These are phyloP conservation scores for Leptothorax acervorum DNA, from an alignment of 2,888 invertebrate species.

Conservation along the genomic window DNA sequence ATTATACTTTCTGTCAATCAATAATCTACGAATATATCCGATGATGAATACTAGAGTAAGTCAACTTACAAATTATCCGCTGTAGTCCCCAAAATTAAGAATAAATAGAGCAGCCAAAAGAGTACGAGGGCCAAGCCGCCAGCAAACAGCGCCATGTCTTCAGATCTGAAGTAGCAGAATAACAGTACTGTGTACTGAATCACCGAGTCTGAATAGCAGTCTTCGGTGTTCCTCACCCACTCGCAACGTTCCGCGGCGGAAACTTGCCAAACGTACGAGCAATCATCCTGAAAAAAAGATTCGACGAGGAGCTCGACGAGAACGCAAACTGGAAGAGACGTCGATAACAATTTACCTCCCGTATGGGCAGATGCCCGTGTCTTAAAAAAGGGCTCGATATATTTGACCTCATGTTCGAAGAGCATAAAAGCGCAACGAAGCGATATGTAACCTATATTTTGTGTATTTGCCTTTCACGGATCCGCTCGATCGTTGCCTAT, in stretches of 20 bases:
- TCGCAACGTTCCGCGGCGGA: slow-evolving; percentile 80
- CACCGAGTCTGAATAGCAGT: slow-evolving; percentile 79
- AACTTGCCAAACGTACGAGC: slow-evolving; percentile 83
- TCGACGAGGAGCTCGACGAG: slow-evolving; percentile 30
- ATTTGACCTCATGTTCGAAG: slow-evolving; percentile 51
- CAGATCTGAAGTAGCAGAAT: slow-evolving; percentile 83
- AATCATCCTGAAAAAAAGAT: slow-evolving; percentile 79
- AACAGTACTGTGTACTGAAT: slow-evolving; percentile 83
- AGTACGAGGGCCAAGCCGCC: slow-evolving; percentile 80
- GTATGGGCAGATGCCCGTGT: slow-evolving; percentile 66
- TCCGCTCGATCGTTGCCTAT: slow-evolving; percentile 54
- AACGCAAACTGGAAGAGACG: slow-evolving; percentile 26
- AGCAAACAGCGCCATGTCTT: slow-evolving; percentile 69
- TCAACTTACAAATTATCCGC: slow-evolving; percentile 88
- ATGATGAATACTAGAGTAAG: not conserved
- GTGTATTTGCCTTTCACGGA: slow-evolving; percentile 54
- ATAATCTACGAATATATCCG: slow-evolving; percentile 2
- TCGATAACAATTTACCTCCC: slow-evolving; percentile 59
- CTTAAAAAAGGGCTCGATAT: slow-evolving; percentile 43
- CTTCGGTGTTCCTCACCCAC: slow-evolving; percentile 81
- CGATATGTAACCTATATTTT: slow-evolving; percentile 52
- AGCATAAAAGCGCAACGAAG: slow-evolving; percentile 49
- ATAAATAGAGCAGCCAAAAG: slow-evolving; percentile 86
- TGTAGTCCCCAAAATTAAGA: slow-evolving; percentile 87
- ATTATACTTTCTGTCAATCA: not conserved